Evolutionary conservation across 2,113 vertebrate species (phyloP).

Genomic region (Pimephales promelas): DNA sequence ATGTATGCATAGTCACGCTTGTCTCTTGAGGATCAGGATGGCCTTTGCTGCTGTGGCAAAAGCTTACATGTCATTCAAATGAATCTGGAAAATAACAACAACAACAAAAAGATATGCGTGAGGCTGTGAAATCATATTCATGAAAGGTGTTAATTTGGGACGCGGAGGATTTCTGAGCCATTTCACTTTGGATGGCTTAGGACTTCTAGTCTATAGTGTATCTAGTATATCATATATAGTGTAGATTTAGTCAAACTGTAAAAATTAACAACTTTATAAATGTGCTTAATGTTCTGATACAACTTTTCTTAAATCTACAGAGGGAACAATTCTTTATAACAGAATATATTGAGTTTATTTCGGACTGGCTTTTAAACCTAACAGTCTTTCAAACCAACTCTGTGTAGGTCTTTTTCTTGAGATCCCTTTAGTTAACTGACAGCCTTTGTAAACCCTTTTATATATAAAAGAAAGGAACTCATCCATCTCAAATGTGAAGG

Average conservation of each 20-base stretch:
- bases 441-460: not conserved
- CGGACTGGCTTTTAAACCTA: not conserved
- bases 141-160: not conserved
- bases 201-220: no score
- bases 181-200: no score
- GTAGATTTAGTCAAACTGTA: no score
- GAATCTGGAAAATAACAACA: not conserved
- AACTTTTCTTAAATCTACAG: not conserved
- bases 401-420: not conserved
- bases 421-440: conserved; percentile 2
- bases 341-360: not conserved
- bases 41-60: not conserved
- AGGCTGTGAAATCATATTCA: not conserved
- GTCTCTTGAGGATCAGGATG: not conserved
- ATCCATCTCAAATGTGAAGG: conserved; percentile 6
- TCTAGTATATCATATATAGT: no score
- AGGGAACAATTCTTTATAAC: not conserved
- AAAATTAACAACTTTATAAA: no score
- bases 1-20: conserved; percentile 12
- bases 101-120: not conserved
- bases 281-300: not conserved
- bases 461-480: not conserved
- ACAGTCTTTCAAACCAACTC: not conserved
- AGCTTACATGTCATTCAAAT: not conserved
- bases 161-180: not conserved